Evolutionary conservation across 2,888 invertebrate genomes (phyloP).

Genomic region (Drosophila sordidula): DNA sequence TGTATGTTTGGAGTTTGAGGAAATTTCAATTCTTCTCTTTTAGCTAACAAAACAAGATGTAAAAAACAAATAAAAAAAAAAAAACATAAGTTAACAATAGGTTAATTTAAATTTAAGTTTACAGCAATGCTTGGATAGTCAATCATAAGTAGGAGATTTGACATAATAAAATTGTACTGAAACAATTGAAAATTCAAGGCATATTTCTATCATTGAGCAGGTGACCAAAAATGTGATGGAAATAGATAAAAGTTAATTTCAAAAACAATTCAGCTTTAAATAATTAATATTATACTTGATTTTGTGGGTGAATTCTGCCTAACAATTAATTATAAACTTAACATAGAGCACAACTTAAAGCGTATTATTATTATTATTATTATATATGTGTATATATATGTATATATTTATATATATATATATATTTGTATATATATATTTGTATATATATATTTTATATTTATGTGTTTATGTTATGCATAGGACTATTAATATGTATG

Average conservation of each 20-base stretch:
- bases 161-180: slow-evolving; percentile 10
- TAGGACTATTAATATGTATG: slow-evolving; percentile 37
- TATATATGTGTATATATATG: neutral
- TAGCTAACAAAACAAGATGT: slow-evolving; percentile 33
- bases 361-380: slow-evolving; percentile 16
- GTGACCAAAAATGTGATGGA: neutral
- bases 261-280: slow-evolving; percentile 20
- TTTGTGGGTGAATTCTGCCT: slow-evolving; percentile 21
- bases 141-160: slow-evolving; percentile 17
- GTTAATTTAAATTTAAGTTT: slow-evolving; percentile 17
- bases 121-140: slow-evolving; percentile 13
- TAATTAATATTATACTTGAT: slow-evolving; percentile 10
- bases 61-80: slow-evolving; percentile 31
- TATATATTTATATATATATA: neutral
- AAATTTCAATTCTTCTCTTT: slow-evolving; percentile 21
- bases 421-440: neutral
- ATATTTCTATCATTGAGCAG: neutral
- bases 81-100: slow-evolving; percentile 49
- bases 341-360: slow-evolving; percentile 64
- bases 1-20: neutral
- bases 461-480: slow-evolving; percentile 5
- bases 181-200: neutral
- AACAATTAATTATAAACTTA: slow-evolving; percentile 56
- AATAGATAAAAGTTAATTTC: neutral
- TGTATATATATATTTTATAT: neutral